Conservation (phyloP, 2,113 vertebrate species). For the Sander vitreus region DNA sequence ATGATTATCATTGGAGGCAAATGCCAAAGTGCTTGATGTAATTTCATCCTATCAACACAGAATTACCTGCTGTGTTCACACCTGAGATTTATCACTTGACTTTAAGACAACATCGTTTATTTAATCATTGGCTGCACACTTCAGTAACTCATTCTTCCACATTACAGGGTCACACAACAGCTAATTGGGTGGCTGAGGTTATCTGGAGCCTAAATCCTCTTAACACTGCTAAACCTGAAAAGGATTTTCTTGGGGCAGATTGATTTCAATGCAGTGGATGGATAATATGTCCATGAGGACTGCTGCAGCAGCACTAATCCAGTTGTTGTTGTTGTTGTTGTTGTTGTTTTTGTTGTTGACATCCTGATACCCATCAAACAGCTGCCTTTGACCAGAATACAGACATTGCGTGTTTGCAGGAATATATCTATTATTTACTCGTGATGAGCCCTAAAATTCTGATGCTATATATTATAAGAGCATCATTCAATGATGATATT, state of each 20-base stretch:
- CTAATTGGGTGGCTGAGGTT: slow-evolving; percentile 42
- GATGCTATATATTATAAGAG: background rate
- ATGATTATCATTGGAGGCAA: background rate
- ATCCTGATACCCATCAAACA: slow-evolving; percentile 67
- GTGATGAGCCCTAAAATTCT: background rate
- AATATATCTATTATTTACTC: background rate
- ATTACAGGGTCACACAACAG: slow-evolving; percentile 8
- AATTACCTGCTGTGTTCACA: background rate
- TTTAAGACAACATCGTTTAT: too few species aligned
- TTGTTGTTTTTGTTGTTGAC: slow-evolving; percentile 60
- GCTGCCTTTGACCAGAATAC: slow-evolving; percentile 35
- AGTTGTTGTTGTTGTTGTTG: slow-evolving; percentile 63
- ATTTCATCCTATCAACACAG: background rate
- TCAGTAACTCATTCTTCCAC: background rate
- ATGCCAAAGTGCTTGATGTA: background rate
- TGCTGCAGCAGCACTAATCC: slow-evolving; percentile 69
- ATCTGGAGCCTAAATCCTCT: slow-evolving; percentile 72
- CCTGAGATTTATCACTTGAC: background rate
- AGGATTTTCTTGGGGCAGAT: slow-evolving; percentile 46
- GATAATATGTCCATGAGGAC: slow-evolving; percentile 43
- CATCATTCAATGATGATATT: background rate
- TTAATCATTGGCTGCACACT: background rate
- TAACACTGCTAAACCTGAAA: slow-evolving; percentile 56
- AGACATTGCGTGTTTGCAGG: slow-evolving; percentile 3
- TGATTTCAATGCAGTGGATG: slow-evolving; percentile 57